These are phyloP conservation scores for Climacteris rufus DNA, from an alignment of 2,113 vertebrate genomes.

Conservation along the genomic window DNA sequence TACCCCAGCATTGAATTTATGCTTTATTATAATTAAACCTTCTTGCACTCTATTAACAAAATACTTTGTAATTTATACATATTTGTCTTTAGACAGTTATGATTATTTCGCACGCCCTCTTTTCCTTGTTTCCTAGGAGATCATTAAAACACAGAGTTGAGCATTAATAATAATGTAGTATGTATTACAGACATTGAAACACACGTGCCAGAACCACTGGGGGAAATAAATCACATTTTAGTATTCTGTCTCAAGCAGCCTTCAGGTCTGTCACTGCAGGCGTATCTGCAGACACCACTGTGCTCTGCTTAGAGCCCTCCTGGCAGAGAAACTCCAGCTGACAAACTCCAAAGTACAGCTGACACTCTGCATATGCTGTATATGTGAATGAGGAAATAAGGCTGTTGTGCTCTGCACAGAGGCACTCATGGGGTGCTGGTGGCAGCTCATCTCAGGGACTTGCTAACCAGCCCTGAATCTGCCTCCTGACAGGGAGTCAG, in stretches of 20 bases:
- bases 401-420: not conserved
- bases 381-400: not conserved
- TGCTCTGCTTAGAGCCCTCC: not conserved
- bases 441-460: not conserved
- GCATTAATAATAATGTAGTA: conserved; percentile 46
- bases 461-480: not conserved
- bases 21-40: not conserved
- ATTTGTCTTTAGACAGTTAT: not conserved
- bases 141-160: conserved; percentile 64
- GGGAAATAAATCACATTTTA: conserved; percentile 63
- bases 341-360: conserved; percentile 1
- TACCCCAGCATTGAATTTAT: not conserved
- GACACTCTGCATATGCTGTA: not conserved
- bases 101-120: not conserved
- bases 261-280: conserved; percentile 11
- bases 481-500: not conserved
- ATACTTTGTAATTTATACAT: not conserved
- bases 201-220: conserved; percentile 5
- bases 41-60: conserved; percentile 22
- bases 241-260: conserved; percentile 40
- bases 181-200: conserved; percentile 57
- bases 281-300: not conserved
- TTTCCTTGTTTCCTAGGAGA: conserved; percentile 48
- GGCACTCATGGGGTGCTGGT: not conserved
- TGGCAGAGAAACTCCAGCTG: not conserved